A percentile compares a stretch with the other conserved stretches of the same genome.
Evolutionary conservation across 2,888 invertebrate genomes (phyloP).

Genomic region (Ophion slaviceki): DNA sequence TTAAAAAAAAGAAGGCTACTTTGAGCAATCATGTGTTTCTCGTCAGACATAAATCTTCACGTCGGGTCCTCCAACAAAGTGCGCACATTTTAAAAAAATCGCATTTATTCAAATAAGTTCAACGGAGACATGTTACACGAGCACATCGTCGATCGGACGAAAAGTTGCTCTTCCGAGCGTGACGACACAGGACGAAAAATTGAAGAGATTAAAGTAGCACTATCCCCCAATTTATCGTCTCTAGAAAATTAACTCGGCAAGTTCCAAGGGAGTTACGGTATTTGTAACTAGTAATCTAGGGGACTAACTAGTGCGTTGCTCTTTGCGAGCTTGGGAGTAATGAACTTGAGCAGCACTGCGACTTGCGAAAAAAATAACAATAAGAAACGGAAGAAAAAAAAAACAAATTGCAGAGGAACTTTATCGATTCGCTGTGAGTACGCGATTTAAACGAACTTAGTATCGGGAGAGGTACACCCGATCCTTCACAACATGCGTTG

Average conservation of each 20-base stretch:
- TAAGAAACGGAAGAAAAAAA: not conserved
- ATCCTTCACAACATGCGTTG: not conserved
- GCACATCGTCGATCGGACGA: not conserved
- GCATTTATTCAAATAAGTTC: not conserved
- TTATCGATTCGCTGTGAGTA: not conserved
- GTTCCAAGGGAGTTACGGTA: not conserved
- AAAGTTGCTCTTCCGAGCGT: not conserved
- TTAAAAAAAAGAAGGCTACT: not conserved
- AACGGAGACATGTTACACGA: not conserved
- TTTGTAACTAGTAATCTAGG: not conserved
- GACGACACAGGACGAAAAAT: not conserved
- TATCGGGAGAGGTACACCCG: not conserved
- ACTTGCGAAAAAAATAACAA: not conserved
- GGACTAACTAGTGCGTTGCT: not conserved
- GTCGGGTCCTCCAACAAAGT: not conserved
- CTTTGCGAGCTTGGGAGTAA: not conserved
- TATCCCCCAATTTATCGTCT: not conserved
- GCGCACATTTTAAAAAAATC: not conserved
- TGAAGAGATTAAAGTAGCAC: not conserved
- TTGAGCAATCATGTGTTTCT: not conserved
- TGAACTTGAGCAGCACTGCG: not conserved
- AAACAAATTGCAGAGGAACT: not conserved
- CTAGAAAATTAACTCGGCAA: not conserved
- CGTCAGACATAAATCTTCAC: not conserved
- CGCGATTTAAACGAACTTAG: not conserved